These are phyloP conservation scores for Discoglossus pictus DNA, from an alignment of 2,797 vertebrate species.

Conservation along the genomic window DNA sequence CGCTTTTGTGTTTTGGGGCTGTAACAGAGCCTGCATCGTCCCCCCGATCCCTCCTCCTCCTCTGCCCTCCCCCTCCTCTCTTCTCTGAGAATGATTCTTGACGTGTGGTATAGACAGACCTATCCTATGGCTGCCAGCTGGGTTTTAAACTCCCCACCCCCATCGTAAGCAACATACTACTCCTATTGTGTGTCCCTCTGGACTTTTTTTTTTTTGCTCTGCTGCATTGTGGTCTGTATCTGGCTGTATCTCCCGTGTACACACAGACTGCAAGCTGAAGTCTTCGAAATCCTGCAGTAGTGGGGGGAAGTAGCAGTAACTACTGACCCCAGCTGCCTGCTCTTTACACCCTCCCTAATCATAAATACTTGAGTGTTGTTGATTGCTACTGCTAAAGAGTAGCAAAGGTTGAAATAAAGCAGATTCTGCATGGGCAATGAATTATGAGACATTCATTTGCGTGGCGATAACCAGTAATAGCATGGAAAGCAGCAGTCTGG, in stretches of 20 bases:
- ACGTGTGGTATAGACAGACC: conserved; percentile 48
- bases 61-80: conserved; percentile 36
- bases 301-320: neutral
- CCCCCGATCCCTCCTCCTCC: conserved; percentile 29
- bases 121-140: conserved; percentile 53
- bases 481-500: too few species aligned
- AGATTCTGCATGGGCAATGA: too few species aligned
- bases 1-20: conserved; percentile 45
- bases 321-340: conserved; percentile 11
- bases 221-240: conserved; percentile 34
- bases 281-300: conserved; percentile 12
- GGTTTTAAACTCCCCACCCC: conserved; percentile 48
- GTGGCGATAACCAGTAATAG: too few species aligned
- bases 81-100: conserved; percentile 31
- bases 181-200: conserved; percentile 42
- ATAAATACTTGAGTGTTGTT: neutral
- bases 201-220: conserved; percentile 22
- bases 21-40: conserved; percentile 41
- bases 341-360: neutral
- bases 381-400: neutral
- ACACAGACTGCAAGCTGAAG: neutral
- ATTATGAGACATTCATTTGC: too few species aligned
- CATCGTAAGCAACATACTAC: conserved; percentile 47
- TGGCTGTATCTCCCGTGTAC: conserved; percentile 17
- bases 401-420: neutral